Conservation (phyloP, 2,888 invertebrate species). For the Tricholauxania praeusta region DNA sequence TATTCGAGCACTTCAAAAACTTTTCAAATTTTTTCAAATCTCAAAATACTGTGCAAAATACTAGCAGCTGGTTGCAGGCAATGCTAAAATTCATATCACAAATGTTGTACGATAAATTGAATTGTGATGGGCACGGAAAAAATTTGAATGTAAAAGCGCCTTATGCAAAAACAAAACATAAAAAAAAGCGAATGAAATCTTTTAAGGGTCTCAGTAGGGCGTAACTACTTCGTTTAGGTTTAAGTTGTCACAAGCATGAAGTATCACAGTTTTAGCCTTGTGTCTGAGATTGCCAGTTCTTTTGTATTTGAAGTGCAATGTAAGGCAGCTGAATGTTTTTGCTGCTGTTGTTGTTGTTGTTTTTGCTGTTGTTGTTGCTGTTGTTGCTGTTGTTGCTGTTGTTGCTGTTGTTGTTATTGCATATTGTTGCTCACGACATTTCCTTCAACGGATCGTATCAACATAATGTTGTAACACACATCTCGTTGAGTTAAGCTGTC, state of each 20-base stretch:
- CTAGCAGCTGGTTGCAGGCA: constrained; percentile 5
- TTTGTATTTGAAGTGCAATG: background rate
- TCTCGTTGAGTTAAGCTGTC: no score
- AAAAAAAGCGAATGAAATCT: background rate
- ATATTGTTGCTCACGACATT: no score
- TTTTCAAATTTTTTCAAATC: constrained; percentile 5
- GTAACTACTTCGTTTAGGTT: constrained; percentile 4
- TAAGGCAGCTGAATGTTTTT: no score
- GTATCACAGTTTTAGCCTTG: background rate
- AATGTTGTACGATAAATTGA: background rate
- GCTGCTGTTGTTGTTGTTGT: no score
- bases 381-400: no score
- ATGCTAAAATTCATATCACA: background rate
- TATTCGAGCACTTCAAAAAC: no score
- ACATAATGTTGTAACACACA: no score
- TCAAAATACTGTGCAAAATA: constrained; percentile 33
- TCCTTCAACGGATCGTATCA: no score
- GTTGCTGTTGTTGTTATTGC: no score
- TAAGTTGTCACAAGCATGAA: constrained; percentile 15
- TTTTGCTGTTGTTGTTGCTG: no score
- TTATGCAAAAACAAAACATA: background rate
- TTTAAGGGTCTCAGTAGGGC: background rate
- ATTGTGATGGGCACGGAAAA: constrained; percentile 13
- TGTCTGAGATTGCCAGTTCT: constrained; percentile 8
- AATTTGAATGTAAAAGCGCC: background rate